Evolutionary conservation across 2,888 invertebrate species (phyloP).

Genomic region (Conops quadrifasciatus): DNA sequence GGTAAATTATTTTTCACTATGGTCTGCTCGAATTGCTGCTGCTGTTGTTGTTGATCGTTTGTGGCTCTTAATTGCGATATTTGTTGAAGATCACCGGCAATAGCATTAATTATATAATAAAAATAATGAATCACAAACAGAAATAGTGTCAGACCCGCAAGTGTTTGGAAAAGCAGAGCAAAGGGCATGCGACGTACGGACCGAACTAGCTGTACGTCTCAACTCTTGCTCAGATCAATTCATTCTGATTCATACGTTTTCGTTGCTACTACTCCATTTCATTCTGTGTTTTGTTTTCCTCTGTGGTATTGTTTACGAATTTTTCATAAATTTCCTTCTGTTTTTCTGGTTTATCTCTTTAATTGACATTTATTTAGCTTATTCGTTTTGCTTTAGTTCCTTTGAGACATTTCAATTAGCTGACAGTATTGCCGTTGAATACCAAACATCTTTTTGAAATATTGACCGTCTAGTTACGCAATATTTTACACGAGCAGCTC

Average conservation of each 20-base stretch:
- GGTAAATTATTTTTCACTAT: slow-evolving; percentile 33
- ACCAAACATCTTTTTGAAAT: too few relatives aligned
- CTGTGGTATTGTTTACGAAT: slow-evolving; percentile 30
- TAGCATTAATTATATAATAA: slow-evolving; percentile 67
- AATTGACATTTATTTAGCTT: slow-evolving; percentile 30
- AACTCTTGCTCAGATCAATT: slow-evolving; percentile 39
- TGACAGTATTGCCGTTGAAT: background rate
- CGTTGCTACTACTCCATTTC: background rate
- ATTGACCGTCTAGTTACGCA: too few relatives aligned
- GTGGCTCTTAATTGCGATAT: slow-evolving; percentile 32
- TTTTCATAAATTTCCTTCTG: slow-evolving; percentile 28
- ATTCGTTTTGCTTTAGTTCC: background rate
- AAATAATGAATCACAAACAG: slow-evolving; percentile 66
- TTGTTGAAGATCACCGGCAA: slow-evolving; percentile 57
- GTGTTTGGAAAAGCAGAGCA: slow-evolving; percentile 66
- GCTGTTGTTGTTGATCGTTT: slow-evolving; percentile 28
- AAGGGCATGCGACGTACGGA: slow-evolving; percentile 55
- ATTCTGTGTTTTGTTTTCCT: slow-evolving; percentile 11
- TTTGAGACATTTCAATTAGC: background rate
- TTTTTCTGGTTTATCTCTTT: slow-evolving; percentile 31
- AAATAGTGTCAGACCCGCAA: slow-evolving; percentile 66
- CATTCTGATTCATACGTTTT: slow-evolving; percentile 34
- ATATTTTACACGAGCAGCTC: too few relatives aligned
- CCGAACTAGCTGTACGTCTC: slow-evolving; percentile 35
- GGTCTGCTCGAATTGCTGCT: slow-evolving; percentile 29